Evolutionary conservation across 2,888 invertebrate genomes (phyloP), one percentile per base, ranked within the genome.

Genomic region (Athalia circularis): DNA sequence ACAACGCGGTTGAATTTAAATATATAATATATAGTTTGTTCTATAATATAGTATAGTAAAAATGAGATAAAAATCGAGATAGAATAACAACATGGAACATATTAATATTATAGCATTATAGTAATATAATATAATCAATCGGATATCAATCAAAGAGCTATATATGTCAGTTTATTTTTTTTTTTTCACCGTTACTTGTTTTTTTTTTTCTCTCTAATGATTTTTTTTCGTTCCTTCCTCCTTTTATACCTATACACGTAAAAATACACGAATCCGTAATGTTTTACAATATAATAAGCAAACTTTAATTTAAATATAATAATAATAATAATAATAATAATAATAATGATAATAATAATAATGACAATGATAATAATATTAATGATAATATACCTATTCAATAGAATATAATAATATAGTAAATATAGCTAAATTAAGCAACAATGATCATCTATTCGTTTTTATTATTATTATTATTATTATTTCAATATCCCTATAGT

Each of bases 391-490:
- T 87, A 89, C 85, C 86, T 90, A 89, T 89, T 85, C 80, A 88
- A 90, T 90, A 89, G 86, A 90, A 90, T 89, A 88, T 89, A 87
- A 89, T 87, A 85, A 89, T 89, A 87, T 89, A 89, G 87, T 87
- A 89, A 89, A 88, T 88, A 89, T 86, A 88, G 86, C 86, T 88
- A 90, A 90, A 90, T 89, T 85, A 90, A 90, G 90, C 88, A 89
- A 89, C 89, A 90, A 90, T 86, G 87, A 87, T 88, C 85, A 85
- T 80, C 79, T 81, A 65, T 59, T 65, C 13, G 59, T 79, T 80
- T 79, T 79, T 80, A 48, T 80, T 70, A 75, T 50, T 75, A 43
- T 57, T 75, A 4, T 74, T 57, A 76, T 43, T 61, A 52, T 59
- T 79, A 76, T 70, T 82, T 84, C 81, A 77, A 82, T 84, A 85